A percentile compares a stretch with the other conserved stretches of the same genome.
phyloP scores from a whole-genome alignment of 2,113 vertebrate species.

The Machaerirhynchus nigripectus region DNA sequence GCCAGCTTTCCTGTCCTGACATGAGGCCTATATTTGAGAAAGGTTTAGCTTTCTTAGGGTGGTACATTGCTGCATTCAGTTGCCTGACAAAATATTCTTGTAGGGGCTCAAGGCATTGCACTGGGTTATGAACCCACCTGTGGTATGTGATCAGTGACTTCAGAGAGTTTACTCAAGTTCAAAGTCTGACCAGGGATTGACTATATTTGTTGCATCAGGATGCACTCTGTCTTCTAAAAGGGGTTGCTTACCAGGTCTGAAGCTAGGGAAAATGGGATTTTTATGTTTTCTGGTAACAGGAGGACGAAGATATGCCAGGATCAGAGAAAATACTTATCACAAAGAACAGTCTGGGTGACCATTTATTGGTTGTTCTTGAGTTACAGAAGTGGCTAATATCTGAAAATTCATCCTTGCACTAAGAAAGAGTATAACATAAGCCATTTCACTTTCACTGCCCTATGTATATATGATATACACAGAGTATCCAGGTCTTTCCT shows the following conservation, averaged over 20 bases:
- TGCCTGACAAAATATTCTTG: neutral
- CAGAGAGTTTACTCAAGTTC: neutral
- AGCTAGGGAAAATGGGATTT: neutral
- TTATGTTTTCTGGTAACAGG: neutral
- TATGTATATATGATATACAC: neutral
- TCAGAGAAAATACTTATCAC: neutral
- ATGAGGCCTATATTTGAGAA: neutral
- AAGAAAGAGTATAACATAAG: neutral
- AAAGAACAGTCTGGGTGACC: neutral
- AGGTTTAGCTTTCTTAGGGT: neutral
- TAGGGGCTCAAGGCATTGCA: neutral
- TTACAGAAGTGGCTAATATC: neutral
- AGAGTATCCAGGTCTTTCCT: neutral
- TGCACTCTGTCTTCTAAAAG: neutral
- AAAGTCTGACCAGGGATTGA: neutral
- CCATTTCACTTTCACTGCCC: neutral
- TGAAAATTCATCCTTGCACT: neutral
- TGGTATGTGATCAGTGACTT: neutral
- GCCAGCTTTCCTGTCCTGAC: neutral
- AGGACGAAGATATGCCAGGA: neutral
- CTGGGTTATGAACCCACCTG: neutral
- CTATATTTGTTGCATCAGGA: neutral
- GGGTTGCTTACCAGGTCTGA: accelerated
- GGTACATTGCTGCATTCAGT: neutral
- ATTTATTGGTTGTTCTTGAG: neutral